These are phyloP conservation scores for Fragum sueziense DNA, from an alignment of 2,888 invertebrate species.

Conservation along the genomic window DNA sequence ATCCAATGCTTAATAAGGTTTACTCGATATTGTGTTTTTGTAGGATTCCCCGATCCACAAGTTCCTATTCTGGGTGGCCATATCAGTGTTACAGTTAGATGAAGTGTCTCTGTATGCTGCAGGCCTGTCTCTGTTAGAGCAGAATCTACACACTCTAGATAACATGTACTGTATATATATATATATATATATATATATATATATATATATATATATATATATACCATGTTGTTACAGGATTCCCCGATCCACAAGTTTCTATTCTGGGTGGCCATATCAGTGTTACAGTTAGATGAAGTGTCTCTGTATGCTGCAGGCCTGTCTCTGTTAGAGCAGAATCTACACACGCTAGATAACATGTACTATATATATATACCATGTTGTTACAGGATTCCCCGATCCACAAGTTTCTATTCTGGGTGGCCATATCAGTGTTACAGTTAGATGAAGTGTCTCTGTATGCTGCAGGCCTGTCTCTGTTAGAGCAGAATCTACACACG, in stretches of 20 bases:
- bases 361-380: too few relatives aligned
- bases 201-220: too few relatives aligned
- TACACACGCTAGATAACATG: constrained; percentile 89
- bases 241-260: constrained; percentile 91
- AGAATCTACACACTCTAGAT: constrained; percentile 94
- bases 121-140: constrained; percentile 96
- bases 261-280: constrained; percentile 98
- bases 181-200: too few relatives aligned
- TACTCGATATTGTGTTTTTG: too few relatives aligned
- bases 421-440: constrained; percentile 96
- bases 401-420: constrained; percentile 98
- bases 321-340: constrained; percentile 96
- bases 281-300: constrained; percentile 96
- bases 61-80: constrained; percentile 97
- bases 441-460: constrained; percentile 96
- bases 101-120: constrained; percentile 96
- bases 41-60: constrained; percentile 88
- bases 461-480: constrained; percentile 95
- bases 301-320: constrained; percentile 96
- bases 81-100: constrained; percentile 96
- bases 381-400: constrained; percentile 84
- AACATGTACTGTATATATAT: too few relatives aligned
- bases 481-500: constrained; percentile 98
- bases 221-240: constrained; percentile 80
- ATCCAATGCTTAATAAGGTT: too few relatives aligned